A percentile compares a stretch with the other conserved stretches of the same genome.
Conservation (phyloP, 2,888 invertebrate genomes). For the Dyspetes luteomarginatus region DNA sequence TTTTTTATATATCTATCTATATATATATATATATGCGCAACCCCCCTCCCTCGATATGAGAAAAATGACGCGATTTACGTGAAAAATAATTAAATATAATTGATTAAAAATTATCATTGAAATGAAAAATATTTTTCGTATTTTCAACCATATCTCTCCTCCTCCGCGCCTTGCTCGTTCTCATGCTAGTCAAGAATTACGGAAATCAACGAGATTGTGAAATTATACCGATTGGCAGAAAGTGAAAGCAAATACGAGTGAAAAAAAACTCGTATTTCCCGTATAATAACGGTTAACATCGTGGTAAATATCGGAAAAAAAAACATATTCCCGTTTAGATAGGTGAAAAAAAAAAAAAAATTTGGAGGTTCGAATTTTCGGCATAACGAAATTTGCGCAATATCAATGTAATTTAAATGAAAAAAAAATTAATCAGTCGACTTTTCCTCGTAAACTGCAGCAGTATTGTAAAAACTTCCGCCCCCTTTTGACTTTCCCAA, state of each 20-base stretch:
- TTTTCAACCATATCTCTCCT: neutral
- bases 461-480: conserved; percentile 21
- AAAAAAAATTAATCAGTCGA: conserved; percentile 14
- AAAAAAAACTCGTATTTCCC: conserved; percentile 5
- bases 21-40: too few relatives aligned
- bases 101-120: neutral
- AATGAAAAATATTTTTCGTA: neutral
- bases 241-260: neutral
- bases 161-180: too few relatives aligned
- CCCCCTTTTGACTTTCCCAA: neutral
- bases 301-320: neutral
- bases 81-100: neutral
- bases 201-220: neutral
- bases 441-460: conserved; percentile 16
- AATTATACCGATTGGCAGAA: neutral
- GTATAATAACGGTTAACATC: neutral
- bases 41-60: too few relatives aligned
- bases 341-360: neutral
- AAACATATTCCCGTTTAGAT: neutral
- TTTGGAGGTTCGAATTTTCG: conserved; percentile 43
- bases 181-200: neutral
- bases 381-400: conserved; percentile 14
- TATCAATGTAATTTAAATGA: neutral
- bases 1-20: too few relatives aligned
- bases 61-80: neutral